Evolutionary conservation across 2,888 invertebrate species (phyloP).

Genomic region (Heliconius erato): DNA sequence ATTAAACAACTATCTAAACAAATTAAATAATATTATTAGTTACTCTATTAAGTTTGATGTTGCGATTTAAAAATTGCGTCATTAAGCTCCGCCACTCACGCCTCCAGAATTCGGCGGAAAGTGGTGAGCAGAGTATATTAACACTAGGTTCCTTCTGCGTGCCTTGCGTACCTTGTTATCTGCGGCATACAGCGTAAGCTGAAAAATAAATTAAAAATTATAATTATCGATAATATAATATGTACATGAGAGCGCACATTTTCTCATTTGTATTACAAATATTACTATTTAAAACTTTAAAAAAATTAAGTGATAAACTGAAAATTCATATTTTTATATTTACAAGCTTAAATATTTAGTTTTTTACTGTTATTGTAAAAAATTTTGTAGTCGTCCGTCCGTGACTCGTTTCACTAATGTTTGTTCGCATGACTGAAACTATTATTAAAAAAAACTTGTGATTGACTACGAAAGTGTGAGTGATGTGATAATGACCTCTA

Average conservation of each 20-base stretch:
- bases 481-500: conserved; percentile 46
- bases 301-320: too few relatives aligned
- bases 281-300: too few relatives aligned
- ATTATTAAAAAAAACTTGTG: conserved; percentile 39
- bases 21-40: too few relatives aligned
- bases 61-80: neutral
- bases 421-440: conserved; percentile 52
- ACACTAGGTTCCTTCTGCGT: neutral
- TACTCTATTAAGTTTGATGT: too few relatives aligned
- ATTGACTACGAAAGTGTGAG: conserved; percentile 47
- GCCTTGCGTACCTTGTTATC: neutral
- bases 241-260: too few relatives aligned
- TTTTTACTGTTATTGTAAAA: conserved; percentile 4
- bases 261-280: too few relatives aligned
- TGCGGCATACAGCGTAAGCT: too few relatives aligned
- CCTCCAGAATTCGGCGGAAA: neutral
- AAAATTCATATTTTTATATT: too few relatives aligned
- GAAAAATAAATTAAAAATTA: neutral
- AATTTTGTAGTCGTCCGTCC: conserved; percentile 43
- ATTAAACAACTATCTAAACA: too few relatives aligned
- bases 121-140: too few relatives aligned
- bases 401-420: conserved; percentile 63
- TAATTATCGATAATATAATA: too few relatives aligned
- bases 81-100: neutral
- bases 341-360: neutral